phyloP scores from a whole-genome alignment of 1,140 invertebrate genomes.

The Andricus grossulariae region DNA sequence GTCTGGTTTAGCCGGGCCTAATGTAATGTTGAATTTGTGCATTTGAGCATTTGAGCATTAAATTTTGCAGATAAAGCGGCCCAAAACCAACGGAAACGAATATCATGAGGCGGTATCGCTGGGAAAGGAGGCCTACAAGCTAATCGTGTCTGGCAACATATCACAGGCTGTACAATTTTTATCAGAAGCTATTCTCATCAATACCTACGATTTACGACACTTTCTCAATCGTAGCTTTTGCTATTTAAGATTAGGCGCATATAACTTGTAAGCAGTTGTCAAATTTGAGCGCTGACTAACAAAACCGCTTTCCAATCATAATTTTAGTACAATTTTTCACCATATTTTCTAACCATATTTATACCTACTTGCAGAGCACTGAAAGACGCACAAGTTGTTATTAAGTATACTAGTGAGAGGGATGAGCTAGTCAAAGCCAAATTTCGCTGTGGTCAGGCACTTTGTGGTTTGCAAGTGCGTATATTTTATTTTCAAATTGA shows the following conservation, averaged over 20 bases:
- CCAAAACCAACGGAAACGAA: not conserved
- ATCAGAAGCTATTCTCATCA: not conserved
- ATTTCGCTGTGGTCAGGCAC: not conserved
- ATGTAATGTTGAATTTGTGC: too few relatives aligned
- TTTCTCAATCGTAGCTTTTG: constrained; percentile 17
- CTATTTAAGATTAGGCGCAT: constrained; percentile 2
- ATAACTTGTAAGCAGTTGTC: not conserved
- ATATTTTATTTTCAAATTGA: not conserved
- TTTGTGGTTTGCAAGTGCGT: constrained; percentile 1
- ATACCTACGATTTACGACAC: not conserved
- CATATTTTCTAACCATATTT: too few relatives aligned
- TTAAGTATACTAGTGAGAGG: not conserved
- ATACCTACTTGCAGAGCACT: not conserved
- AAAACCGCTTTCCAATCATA: too few relatives aligned
- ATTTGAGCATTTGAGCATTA: not conserved
- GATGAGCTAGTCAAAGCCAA: constrained; percentile 5
- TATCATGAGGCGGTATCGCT: not conserved
- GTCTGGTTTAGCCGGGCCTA: too few relatives aligned
- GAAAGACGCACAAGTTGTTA: constrained; percentile 15
- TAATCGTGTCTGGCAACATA: not conserved
- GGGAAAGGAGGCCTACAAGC: not conserved
- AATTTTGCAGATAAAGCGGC: not conserved
- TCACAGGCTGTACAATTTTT: not conserved
- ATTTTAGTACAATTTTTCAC: too few relatives aligned
- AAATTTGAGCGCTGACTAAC: too few relatives aligned